Conservation (phyloP, 1,140 invertebrate species). For the Bursaphelenchus mucronatus region DNA sequence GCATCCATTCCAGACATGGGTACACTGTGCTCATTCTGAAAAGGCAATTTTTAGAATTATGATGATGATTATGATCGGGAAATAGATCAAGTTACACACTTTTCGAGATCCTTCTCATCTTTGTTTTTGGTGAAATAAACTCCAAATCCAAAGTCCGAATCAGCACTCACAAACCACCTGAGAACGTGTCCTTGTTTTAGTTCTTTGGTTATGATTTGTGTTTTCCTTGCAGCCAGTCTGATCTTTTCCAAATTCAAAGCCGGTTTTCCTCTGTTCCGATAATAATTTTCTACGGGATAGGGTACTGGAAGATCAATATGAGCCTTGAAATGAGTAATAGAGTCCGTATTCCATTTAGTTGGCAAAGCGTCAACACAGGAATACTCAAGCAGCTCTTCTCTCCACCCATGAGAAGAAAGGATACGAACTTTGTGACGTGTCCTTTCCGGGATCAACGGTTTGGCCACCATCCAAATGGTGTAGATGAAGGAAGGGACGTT, state of each 20-base stretch:
- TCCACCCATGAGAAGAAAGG: conserved; percentile 33
- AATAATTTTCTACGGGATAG: conserved; percentile 35
- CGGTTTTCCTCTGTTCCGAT: conserved; percentile 18
- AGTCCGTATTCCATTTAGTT: conserved; percentile 33
- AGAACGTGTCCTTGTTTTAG: conserved; percentile 32
- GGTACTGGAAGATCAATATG: conserved; percentile 28
- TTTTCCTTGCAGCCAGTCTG: conserved; percentile 39
- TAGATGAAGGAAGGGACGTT: conserved; percentile 44
- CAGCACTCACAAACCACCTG: conserved; percentile 31
- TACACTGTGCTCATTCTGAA: conserved; percentile 39
- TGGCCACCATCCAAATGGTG: conserved; percentile 37
- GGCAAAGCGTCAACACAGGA: conserved; percentile 26
- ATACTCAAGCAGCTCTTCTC: conserved; percentile 44
- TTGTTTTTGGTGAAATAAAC: conserved; percentile 36
- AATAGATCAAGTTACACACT: conserved; percentile 32
- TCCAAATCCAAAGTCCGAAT: conserved; percentile 42
- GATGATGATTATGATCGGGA: neutral
- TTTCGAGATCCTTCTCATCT: conserved; percentile 38
- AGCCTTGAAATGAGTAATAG: conserved; percentile 18
- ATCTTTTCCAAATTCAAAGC: conserved; percentile 27
- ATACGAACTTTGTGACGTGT: conserved; percentile 49
- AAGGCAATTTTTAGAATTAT: neutral
- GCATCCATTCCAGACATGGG: conserved; percentile 39
- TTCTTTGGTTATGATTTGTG: conserved; percentile 28
- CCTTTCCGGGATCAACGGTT: conserved; percentile 42